Base-by-base conservation (phyloP, 1,140 invertebrate genomes). In the Platyura marginata region DNA sequence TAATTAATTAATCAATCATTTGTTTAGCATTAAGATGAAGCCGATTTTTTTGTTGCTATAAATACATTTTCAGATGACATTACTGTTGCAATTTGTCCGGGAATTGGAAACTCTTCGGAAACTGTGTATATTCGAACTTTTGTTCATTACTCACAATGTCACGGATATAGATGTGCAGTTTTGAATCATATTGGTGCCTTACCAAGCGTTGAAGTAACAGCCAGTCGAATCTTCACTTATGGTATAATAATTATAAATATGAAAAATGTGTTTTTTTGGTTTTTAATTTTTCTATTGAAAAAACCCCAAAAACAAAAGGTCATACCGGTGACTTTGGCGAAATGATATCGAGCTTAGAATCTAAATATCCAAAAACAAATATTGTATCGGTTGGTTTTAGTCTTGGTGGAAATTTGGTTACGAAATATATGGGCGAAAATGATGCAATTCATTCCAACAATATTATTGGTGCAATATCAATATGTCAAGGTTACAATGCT, bases 121-220 rank as follows among this genome's bases (percentile, higher is more conserved):
- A 88, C 82, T 53, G 81, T 89, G 40, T 94, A 93, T 62, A 88
- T 94, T 45, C 71, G 88, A 38, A 91, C 87, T 18, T 90, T 91
- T 61, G 87, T 93, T 1, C 79, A 89, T 50, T 79, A 87, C 61
- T 86, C 85, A 5, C 86, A 91, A 57, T 77, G 77, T 47, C 80
- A 83, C 56, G 89, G 90, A 1, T 94, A 87, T 63, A 68, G 87
- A 44, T 90, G 87, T 61, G 82, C 84, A 1, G 88, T 93, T n/a
- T 71, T 93, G 40, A 95, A 95, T 66, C 90, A 95, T 59, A 76
- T 94, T 42, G 90, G 90, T n/a, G 86, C 83, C 3, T 61, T 93
- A 6, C 71, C 73, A 42, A 81, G 77, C 59, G 81, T 92, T 10
- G 77, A 77, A 41, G 75, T 94, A 5, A 93, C 88, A 15, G 74